Percentiles rank a stretch among this genome's conserved stretches.
These are phyloP conservation scores for Neoascia interrupta DNA, from an alignment of 2,888 invertebrate genomes.

Conservation along the genomic window DNA sequence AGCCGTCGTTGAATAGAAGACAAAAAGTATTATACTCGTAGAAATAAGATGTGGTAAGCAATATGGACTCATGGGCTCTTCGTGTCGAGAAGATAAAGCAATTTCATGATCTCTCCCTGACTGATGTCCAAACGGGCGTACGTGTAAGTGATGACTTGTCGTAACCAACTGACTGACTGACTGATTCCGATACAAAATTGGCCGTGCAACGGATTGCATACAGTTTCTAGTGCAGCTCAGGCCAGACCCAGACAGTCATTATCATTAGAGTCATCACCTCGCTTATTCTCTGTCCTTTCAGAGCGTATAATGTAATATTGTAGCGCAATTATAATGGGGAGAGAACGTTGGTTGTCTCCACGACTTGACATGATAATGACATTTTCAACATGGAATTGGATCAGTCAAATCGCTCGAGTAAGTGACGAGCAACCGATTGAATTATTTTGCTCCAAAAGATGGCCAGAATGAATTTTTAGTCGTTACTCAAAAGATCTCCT, in stretches of 20 bases:
- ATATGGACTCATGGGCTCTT: slow-evolving; percentile 16
- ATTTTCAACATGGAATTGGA: slow-evolving; percentile 70
- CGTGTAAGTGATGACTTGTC: slow-evolving; percentile 62
- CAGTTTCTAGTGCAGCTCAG: slow-evolving; percentile 14
- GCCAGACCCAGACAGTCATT: slow-evolving; percentile 62
- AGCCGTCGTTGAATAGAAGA: not conserved
- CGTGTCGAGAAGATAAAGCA: slow-evolving; percentile 36
- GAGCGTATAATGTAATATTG: slow-evolving; percentile 51
- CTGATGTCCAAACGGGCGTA: slow-evolving; percentile 34
- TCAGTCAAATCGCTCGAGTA: slow-evolving; percentile 63
- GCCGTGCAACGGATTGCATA: slow-evolving; percentile 38
- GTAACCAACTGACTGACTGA: slow-evolving; percentile 34
- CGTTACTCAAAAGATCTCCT: slow-evolving; percentile 54
- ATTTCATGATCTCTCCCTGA: slow-evolving; percentile 53
- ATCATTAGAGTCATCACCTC: slow-evolving; percentile 64
- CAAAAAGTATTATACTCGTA: slow-evolving; percentile 29
- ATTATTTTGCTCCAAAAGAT: slow-evolving; percentile 60
- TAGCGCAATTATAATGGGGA: slow-evolving; percentile 34
- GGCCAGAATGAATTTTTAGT: slow-evolving; percentile 50
- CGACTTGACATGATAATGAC: slow-evolving; percentile 69
- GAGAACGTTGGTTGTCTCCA: slow-evolving; percentile 47
- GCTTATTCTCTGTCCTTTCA: slow-evolving; percentile 30
- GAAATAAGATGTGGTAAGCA: slow-evolving; percentile 16
- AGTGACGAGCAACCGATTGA: slow-evolving; percentile 50
- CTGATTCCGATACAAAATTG: too few relatives aligned